Base-by-base conservation (phyloP, 2,113 vertebrate species). In the Nymphicus hollandicus region DNA sequence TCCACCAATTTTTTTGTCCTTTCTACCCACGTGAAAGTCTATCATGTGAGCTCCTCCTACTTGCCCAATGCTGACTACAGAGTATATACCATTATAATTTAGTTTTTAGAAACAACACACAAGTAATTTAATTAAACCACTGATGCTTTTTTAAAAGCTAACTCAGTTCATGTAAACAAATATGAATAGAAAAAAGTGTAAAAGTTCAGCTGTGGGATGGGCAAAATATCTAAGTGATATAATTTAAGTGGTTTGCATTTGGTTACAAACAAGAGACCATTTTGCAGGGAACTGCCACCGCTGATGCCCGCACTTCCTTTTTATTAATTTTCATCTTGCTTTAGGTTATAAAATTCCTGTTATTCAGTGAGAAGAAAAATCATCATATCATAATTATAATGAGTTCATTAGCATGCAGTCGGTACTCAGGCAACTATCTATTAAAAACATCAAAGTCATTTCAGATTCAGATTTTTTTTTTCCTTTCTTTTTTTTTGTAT, bases 21-120 rank as follows among this genome's bases (percentile, higher is more conserved):
- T 14, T 78, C 39, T 68, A 89, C 44, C 9, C 6, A 1, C 1
- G 3, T 4, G 17, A 11, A 84, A 65, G 6, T 35, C 29, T 43
- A 7, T 9, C 39, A 23, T 1, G 5, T 16, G 39, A 77, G 20
- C 11, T 63, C 43, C 17, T 84, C 35, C n/a, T 63, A 35, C 47
- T 55, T 0, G 0, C n/a, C 10, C 17, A 10, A 35, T 9, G 4
- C 7, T 52, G 39, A 58, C 68, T 39, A 27, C 2, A 65, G 7
- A 41, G 33, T 11, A 22, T 10, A 4, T 19, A 49, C 17, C 35
- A 55, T 31, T n/a, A 23, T 28, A 2, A 46, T 28, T 43, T 58
- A 61, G 23, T 56, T 89, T 69, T 53, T 74, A 29, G 60, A 88
- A 93, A 63, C 11, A 81, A 49, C 5, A 81, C 4, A 3, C 53